Base-by-base conservation (phyloP, 2,888 invertebrate genomes). In the Rhagophthalmus giganteus region DNA sequence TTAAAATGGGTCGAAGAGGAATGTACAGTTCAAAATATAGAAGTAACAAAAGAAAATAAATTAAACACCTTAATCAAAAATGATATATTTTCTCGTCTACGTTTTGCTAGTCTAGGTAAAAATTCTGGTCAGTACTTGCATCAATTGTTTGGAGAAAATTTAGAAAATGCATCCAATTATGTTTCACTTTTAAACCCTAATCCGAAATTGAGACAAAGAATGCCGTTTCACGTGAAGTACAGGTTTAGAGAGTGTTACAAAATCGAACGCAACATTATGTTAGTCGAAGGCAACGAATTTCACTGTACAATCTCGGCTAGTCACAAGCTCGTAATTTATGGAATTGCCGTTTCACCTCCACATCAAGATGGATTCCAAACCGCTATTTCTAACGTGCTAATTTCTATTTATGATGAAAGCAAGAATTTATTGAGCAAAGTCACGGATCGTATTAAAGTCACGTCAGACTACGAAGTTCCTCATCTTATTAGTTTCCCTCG, bases 1-100 rank as follows among this genome's bases (percentile, higher is more conserved):
- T 74, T 82, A 65, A 74, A 76, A 49, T 84, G 84, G 84, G 77
- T 80, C 28, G 60, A 70, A 40, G 65, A 71, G 57, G 81, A 80
- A 64, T 82, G 81, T 63, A 65, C 76, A 64, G 71, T 74, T 56
- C 72, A 74, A 57, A 71, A 75, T 52, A 61, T 78, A 9, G 61
- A 70, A 33, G 63, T 66, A 26, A 74, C 75, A 37, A 62, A 75
- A 42, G 74, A 76, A 55, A 80, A 78, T 62, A 74, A 78, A 62
- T 71, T 78, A 44, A 67, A 73, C 30, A 54, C 78, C 26, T 62
- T 81, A 44, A 68, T 72, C 31, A 74, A 75, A 24, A 71, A 73
- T 61, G 77, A 74, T n/a, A 64, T 79, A 40, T 73, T 79, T 37
- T 66, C 74, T 48, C 66, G 77, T 40, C 67, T 82, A 48, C 72